Evolutionary conservation across 2,113 vertebrate species (phyloP), one percentile per base, ranked within the genome.

Genomic region (Cavia aperea): DNA sequence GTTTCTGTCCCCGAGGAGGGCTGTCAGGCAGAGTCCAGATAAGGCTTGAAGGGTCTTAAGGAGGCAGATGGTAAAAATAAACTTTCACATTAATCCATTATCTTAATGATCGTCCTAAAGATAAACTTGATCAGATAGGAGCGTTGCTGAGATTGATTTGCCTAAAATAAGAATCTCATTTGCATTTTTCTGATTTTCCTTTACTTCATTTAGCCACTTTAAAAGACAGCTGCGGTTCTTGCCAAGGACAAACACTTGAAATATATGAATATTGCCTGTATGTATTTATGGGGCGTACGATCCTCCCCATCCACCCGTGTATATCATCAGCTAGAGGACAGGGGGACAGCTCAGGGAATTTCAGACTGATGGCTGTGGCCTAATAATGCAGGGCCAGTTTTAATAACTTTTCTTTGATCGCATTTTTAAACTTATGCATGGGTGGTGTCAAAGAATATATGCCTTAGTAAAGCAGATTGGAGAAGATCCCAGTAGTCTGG

Each of bases 161-260:
- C 94, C 96, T 96, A 97, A 97, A 97, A 96, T 97, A 96, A 96
- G 96, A 96, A 92, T 36, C 93, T 94, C 86, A 96, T 97, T 97
- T 97, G 94, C 97, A 97, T 97, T 96, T 96, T 96, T 94, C 97
- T 96, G 97, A 97, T 96, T 96, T 97, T 95, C 72, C 75, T 77
- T 10, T 78, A 95, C 95, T 96, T 95, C 95, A 95, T 96, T 96
- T 96, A 96, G 94, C 85, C 93, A 77, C 93, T 92, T 93, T 86
- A 96, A 96, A 94, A 95, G 96, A 94, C 96, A 96, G 95, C 96
- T 96, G 91, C 87, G 91, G 86, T 82, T 93, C 90, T 96, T 26
- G 78, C 83, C 95, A 96, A 96, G 95, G 96, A 94, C 96, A 96
- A 94, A 95, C 93, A 94, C 89, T 95, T 87, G 81, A 89, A 92